phyloP scores from a whole-genome alignment of 2,797 vertebrate genomes.

The Columba guinea region DNA sequence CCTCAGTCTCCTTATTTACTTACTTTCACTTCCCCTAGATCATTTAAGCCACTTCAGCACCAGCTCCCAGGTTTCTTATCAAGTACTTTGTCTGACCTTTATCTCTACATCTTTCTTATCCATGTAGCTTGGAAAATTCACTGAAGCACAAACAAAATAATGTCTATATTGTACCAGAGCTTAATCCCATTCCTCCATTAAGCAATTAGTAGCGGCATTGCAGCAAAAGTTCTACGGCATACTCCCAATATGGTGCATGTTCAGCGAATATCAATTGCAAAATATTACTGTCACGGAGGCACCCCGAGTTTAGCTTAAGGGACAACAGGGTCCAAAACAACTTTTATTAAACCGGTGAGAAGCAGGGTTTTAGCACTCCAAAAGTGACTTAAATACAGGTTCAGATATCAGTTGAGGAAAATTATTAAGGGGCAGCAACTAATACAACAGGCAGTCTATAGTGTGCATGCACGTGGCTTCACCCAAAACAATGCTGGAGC shows the following conservation, averaged over 20 bases:
- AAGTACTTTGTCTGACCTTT: neutral
- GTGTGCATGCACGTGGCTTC: too few species aligned
- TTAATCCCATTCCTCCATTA: conserved; percentile 2
- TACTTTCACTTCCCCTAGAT: neutral
- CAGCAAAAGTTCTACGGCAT: neutral
- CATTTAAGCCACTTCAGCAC: neutral
- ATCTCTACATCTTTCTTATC: neutral
- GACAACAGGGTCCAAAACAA: too few species aligned
- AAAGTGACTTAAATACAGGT: too few species aligned
- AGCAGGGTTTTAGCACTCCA: too few species aligned
- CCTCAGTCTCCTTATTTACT: neutral
- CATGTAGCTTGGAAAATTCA: neutral
- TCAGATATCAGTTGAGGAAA: too few species aligned
- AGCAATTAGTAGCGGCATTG: neutral
- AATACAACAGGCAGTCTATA: too few species aligned
- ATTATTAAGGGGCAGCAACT: too few species aligned
- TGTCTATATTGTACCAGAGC: neutral
- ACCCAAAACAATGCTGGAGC: too few species aligned
- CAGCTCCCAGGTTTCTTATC: neutral
- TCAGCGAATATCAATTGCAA: neutral
- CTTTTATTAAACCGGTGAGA: too few species aligned
- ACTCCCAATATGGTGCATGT: neutral
- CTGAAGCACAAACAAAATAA: conserved; percentile 21
- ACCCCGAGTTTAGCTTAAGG: too few species aligned
- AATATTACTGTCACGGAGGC: neutral